Base-by-base conservation (phyloP, 2,797 vertebrate species). In the Steatocranus sp. region DNA sequence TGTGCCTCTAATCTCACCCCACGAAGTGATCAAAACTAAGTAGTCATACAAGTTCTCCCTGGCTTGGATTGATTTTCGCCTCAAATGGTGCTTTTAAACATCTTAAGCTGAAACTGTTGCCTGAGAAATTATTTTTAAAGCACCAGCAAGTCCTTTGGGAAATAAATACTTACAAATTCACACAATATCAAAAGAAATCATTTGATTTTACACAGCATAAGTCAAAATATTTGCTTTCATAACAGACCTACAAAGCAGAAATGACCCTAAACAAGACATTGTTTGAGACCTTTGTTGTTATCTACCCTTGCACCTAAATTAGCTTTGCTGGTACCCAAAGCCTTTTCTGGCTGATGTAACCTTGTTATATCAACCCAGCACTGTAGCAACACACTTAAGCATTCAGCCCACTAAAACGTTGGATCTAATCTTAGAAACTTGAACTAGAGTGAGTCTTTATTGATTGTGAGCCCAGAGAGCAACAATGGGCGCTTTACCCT, bases 391-490 rank as follows among this genome's bases (percentile, higher is more conserved):
- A 84, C 88, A 78, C 88, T 90, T 82, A 86, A 87, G 86, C 86
- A 88, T 91, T 90, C 93, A 90, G 80, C 79, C 84, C 87, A 27
- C 89, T 83, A 79, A 89, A 89, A 91, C 56, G 84, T 25, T 90
- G 85, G 85, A 90, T 94, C 88, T 92, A 90, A 95, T 95, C 91
- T 91, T 74, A 88, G 91, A 90, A 93, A 92, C 88, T 79, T 80
- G 84, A 92, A 92, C 87, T 30, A 80, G 86, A 91, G 88, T 79
- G 89, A 93, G 89, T 90, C 87, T 87, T 88, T 95, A 94, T 95
- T 92, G 95, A 95, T 95, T 91, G 87, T 78, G 88, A 93, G 87
- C 80, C 80, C 56, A 14, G 87, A 90, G 91, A 94, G 87, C 89
- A 91, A 88, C 91, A 89, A 88, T 87, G 85, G 86, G 70, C 46